Conservation (phyloP, 1,140 invertebrate species). For the Drosophila mauritiana region DNA sequence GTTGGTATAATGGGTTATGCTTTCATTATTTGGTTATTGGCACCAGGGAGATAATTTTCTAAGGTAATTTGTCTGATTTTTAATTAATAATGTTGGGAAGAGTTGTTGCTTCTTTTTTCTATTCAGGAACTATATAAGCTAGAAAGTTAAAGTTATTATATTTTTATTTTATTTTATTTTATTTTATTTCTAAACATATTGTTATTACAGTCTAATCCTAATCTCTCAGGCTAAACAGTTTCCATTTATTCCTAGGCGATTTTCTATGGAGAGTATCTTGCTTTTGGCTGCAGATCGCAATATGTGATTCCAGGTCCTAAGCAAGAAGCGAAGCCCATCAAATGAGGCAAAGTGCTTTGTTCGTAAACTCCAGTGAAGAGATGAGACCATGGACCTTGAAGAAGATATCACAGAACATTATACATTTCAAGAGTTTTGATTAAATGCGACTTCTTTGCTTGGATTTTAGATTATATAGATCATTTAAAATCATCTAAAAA, state of each 20-base stretch:
- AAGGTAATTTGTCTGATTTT: too few species aligned
- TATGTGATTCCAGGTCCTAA: slow-evolving; percentile 85
- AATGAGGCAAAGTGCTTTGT: slow-evolving; percentile 90
- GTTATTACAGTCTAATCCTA: background rate
- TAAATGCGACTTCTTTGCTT: too few species aligned
- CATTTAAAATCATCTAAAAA: background rate
- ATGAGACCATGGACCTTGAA: slow-evolving; percentile 88
- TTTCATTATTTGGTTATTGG: too few species aligned
- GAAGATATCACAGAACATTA: slow-evolving; percentile 12
- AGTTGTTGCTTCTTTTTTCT: too few species aligned
- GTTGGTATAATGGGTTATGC: too few species aligned
- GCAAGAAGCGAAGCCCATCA: slow-evolving; percentile 88
- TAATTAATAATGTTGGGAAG: too few species aligned
- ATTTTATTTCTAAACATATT: background rate
- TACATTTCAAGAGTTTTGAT: too few species aligned
- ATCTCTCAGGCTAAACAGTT: background rate
- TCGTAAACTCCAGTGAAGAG: slow-evolving; percentile 91
- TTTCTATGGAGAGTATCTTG: slow-evolving; percentile 30
- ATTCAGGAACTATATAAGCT: too few species aligned
- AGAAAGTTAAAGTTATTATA: too few species aligned
- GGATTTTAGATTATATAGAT: too few species aligned
- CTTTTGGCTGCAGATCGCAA: slow-evolving; percentile 58
- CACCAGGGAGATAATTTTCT: too few species aligned
- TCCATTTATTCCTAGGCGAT: background rate
- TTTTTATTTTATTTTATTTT: background rate